These are phyloP conservation scores for Myioborus melanocephalus DNA, from an alignment of 2,797 vertebrate genomes.

Conservation along the genomic window DNA sequence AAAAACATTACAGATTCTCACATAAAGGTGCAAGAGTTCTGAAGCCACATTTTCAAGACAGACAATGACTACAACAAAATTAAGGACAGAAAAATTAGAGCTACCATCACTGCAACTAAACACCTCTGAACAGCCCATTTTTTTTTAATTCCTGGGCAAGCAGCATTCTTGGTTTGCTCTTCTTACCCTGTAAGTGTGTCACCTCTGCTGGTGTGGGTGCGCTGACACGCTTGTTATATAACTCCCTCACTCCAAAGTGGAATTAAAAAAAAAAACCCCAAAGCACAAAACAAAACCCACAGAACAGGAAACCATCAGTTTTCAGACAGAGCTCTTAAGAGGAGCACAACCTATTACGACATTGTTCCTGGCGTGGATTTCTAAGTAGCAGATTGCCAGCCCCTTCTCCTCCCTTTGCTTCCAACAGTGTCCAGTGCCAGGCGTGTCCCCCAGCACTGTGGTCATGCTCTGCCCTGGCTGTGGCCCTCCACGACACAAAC, in stretches of 20 bases:
- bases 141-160: background rate
- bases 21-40: background rate
- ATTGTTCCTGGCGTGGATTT: background rate
- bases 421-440: background rate
- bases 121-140: background rate
- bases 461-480: background rate
- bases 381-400: background rate
- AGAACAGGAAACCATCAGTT: background rate
- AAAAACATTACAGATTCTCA: background rate
- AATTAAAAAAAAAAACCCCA: background rate
- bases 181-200: background rate
- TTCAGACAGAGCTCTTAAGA: background rate
- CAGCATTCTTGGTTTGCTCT: background rate
- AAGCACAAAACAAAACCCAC: background rate
- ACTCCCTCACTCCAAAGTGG: background rate
- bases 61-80: background rate
- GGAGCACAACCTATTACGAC: background rate
- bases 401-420: background rate
- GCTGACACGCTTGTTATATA: background rate
- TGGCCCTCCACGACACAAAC: background rate
- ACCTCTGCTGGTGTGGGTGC: background rate
- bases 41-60: background rate
- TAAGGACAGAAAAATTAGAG: background rate
- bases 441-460: accelerated
- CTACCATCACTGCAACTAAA: background rate